Conservation (phyloP, 2,113 vertebrate genomes). For the Ginglymostoma cirratum region DNA sequence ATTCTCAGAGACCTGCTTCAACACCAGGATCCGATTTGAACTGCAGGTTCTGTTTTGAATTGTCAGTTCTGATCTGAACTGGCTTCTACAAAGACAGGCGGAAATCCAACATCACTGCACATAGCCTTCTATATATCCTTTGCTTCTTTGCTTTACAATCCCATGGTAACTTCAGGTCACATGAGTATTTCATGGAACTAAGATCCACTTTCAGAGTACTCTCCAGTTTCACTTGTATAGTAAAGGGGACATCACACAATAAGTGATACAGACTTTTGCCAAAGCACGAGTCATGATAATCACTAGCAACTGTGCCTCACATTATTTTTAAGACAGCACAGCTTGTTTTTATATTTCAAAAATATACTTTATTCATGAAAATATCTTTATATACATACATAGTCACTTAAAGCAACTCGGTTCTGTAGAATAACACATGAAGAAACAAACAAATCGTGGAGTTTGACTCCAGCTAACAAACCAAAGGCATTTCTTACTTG, state of each 20-base stretch:
- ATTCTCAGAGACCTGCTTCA: not conserved
- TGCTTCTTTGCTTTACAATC: not conserved
- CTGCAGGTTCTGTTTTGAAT: not conserved
- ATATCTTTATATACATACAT: too few relatives aligned
- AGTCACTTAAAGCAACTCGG: too few relatives aligned
- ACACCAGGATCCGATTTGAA: not conserved
- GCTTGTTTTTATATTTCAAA: too few relatives aligned
- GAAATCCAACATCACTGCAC: not conserved
- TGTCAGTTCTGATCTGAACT: not conserved
- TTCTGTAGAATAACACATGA: too few relatives aligned
- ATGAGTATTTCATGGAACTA: not conserved
- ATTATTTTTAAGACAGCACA: not conserved
- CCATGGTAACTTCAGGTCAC: not conserved
- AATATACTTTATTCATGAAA: too few relatives aligned
- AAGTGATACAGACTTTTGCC: not conserved
- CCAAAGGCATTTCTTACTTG: too few relatives aligned
- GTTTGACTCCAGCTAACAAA: too few relatives aligned
- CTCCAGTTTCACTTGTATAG: not conserved
- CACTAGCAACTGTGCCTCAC: not conserved
- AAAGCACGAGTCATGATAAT: not conserved
- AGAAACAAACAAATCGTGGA: too few relatives aligned
- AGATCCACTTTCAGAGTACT: not conserved
- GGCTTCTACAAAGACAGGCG: not conserved
- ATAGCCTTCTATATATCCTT: not conserved
- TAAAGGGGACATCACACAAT: not conserved